Percentiles rank a stretch among this genome's conserved stretches.
phyloP scores from a whole-genome alignment of 2,113 vertebrate species.

The Sprattus sprattus region DNA sequence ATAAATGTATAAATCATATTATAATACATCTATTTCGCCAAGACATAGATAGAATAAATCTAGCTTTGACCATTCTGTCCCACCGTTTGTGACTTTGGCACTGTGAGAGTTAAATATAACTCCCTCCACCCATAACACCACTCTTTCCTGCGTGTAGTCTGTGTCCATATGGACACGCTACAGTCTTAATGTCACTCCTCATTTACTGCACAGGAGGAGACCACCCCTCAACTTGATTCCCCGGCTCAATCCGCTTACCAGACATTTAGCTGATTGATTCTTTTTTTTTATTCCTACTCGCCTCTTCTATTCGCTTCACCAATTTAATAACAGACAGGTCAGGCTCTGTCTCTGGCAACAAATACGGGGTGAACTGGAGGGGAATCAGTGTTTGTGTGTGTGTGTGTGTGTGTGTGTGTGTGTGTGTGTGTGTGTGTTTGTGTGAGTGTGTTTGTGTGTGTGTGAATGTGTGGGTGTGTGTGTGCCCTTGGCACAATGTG shows the following conservation, averaged over 20 bases:
- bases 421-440: background rate
- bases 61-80: background rate
- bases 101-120: background rate
- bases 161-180: conserved; percentile 59
- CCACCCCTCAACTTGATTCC: conserved; percentile 38
- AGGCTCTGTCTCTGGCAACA: background rate
- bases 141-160: conserved; percentile 37
- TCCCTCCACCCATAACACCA: conserved; percentile 28
- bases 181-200: conserved; percentile 65
- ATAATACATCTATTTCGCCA: no score
- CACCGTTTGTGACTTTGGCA: background rate
- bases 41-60: background rate
- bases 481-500: background rate
- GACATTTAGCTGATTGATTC: conserved; percentile 68
- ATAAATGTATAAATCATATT: no score
- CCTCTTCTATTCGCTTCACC: conserved; percentile 37
- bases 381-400: conserved; percentile 7
- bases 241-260: conserved; percentile 63
- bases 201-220: conserved; percentile 57
- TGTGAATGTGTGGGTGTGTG: background rate
- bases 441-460: background rate
- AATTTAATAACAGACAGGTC: conserved; percentile 8
- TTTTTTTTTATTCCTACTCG: conserved; percentile 11
- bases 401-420: background rate
- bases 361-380: conserved; percentile 1